These are phyloP conservation scores for Theocolax elegans DNA, from an alignment of 1,140 invertebrate genomes.

Conservation along the genomic window DNA sequence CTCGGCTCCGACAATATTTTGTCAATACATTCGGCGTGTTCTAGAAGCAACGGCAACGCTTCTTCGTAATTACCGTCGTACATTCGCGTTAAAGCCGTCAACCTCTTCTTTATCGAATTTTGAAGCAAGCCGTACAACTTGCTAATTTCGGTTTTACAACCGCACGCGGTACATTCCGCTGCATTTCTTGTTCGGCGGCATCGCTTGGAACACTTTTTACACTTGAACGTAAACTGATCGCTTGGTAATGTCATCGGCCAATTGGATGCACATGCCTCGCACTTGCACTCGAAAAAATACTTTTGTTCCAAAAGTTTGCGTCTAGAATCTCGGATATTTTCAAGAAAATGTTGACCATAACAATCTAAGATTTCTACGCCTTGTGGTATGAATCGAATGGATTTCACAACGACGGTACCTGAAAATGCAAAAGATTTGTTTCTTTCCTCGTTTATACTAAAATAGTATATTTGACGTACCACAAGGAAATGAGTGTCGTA, in stretches of 20 bases:
- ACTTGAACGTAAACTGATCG: conserved; percentile 49
- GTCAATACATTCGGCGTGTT: conserved; percentile 55
- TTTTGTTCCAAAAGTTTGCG: conserved; percentile 65
- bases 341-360: conserved; percentile 72
- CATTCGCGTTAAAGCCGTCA: conserved; percentile 56
- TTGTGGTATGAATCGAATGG: conserved; percentile 64
- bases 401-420: conserved; percentile 67
- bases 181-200: conserved; percentile 10
- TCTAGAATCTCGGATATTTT: conserved; percentile 58
- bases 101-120: conserved; percentile 55
- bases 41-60: conserved; percentile 55
- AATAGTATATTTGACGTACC: conserved; percentile 47
- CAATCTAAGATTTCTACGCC: conserved; percentile 72
- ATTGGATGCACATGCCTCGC: conserved; percentile 68
- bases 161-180: conserved; percentile 48
- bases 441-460: neutral
- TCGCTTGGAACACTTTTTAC: conserved; percentile 42
- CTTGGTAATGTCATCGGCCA: conserved; percentile 61
- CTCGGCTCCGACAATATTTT: conserved; percentile 54
- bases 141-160: conserved; percentile 46
- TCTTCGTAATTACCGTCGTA: conserved; percentile 56
- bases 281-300: conserved; percentile 72
- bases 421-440: conserved; percentile 47
- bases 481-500: conserved; percentile 67
- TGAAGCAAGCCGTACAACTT: conserved; percentile 49